phyloP scores from a whole-genome alignment of 2,113 vertebrate species.

The Lepus americanus region DNA sequence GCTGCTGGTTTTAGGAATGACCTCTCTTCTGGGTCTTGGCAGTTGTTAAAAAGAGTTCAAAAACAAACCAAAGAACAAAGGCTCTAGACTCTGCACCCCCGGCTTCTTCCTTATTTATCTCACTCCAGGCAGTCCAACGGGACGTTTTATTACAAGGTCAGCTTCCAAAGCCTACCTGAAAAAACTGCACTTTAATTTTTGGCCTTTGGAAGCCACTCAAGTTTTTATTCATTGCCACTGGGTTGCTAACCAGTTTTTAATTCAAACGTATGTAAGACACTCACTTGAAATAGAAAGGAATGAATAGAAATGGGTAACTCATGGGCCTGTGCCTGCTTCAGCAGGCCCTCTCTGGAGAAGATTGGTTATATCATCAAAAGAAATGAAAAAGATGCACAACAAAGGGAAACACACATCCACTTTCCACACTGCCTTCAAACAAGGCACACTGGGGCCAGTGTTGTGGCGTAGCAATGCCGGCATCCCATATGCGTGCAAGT shows the following conservation, averaged over 20 bases:
- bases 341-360: neutral
- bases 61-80: conserved; percentile 3
- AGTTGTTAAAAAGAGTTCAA: conserved; percentile 34
- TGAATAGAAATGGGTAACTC: neutral
- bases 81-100: neutral
- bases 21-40: neutral
- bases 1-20: neutral
- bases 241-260: conserved; percentile 46
- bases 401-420: neutral
- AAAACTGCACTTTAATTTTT: neutral
- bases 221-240: neutral
- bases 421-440: neutral
- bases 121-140: neutral
- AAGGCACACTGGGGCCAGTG: neutral
- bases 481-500: too few relatives aligned
- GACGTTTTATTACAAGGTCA: neutral
- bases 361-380: conserved; percentile 16
- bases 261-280: neutral
- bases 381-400: neutral
- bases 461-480: too few relatives aligned
- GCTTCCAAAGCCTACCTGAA: neutral
- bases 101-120: neutral
- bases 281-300: too few relatives aligned
- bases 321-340: neutral
- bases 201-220: conserved; percentile 53